Evolutionary conservation across 1,140 invertebrate species (phyloP).

Genomic region (Conus ventricosus): DNA sequence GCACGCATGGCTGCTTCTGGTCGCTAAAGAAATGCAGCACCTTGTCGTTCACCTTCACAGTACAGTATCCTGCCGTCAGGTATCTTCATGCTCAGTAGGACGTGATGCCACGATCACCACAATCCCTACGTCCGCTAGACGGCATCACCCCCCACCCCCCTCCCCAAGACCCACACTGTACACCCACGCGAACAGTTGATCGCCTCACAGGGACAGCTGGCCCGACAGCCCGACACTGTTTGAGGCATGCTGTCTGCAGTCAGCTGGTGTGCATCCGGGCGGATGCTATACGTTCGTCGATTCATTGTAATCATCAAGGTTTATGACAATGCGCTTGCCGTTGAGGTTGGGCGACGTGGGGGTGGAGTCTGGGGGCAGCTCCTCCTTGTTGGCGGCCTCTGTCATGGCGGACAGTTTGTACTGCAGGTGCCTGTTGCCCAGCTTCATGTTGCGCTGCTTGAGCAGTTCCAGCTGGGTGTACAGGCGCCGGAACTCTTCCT

Average conservation of each 20-base stretch:
- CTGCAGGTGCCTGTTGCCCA: constrained; percentile 80
- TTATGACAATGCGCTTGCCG: constrained; percentile 71
- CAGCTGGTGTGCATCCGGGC: constrained; percentile 64
- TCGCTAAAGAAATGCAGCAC: too few relatives aligned
- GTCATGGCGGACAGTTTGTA: constrained; percentile 86
- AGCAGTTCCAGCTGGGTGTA: constrained; percentile 87
- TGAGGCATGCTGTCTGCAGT: not conserved
- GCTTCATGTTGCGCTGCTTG: constrained; percentile 85
- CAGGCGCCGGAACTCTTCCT: constrained; percentile 90
- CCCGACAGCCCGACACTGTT: not conserved
- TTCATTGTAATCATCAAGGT: constrained; percentile 70
- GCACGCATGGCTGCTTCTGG: too few relatives aligned
- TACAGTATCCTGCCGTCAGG: too few relatives aligned
- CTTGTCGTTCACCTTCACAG: too few relatives aligned
- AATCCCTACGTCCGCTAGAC: too few relatives aligned
- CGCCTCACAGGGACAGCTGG: not conserved
- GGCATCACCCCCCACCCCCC: too few relatives aligned
- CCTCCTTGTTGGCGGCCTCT: constrained; percentile 69
- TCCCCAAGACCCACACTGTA: not conserved
- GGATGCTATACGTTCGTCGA: constrained; percentile 66
- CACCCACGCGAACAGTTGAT: not conserved
- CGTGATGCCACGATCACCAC: too few relatives aligned
- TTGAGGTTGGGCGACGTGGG: constrained; percentile 67
- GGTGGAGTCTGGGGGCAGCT: constrained; percentile 54
- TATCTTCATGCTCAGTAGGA: too few relatives aligned